phyloP scores from a whole-genome alignment of 2,888 invertebrate genomes.

The Heliconius ethilla region DNA sequence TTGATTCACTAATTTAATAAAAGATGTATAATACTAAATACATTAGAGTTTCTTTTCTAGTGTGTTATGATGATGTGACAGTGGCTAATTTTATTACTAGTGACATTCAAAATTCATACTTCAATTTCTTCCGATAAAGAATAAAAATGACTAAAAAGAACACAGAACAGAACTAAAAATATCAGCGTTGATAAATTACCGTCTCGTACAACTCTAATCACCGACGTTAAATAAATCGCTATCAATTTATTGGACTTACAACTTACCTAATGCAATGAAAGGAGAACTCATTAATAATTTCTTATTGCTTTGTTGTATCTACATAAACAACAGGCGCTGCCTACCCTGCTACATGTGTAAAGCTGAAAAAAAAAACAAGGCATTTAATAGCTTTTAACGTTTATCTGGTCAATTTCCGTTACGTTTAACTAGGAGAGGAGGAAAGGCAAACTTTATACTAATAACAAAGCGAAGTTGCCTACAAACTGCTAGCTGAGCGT shows the following conservation, averaged over 20 bases:
- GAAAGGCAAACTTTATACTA: constrained; percentile 23
- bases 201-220: constrained; percentile 17
- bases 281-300: background rate
- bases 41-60: too few relatives aligned
- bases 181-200: background rate
- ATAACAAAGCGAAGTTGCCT: constrained; percentile 26
- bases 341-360: too few relatives aligned
- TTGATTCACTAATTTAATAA: too few relatives aligned
- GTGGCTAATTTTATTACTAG: too few relatives aligned
- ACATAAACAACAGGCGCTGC: background rate
- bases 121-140: background rate
- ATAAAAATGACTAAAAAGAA: constrained; percentile 6
- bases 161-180: background rate
- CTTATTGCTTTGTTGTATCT: background rate
- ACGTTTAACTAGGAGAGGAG: constrained; percentile 2
- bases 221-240: constrained; percentile 15
- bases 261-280: constrained; percentile 17
- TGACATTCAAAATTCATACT: too few relatives aligned
- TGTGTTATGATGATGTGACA: too few relatives aligned
- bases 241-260: constrained; percentile 15
- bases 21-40: too few relatives aligned
- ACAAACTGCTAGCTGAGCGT: constrained; percentile 26
- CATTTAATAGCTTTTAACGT: constrained; percentile 7
- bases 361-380: too few relatives aligned
- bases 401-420: constrained; percentile 21